Evolutionary conservation across 2,113 vertebrate genomes (phyloP).

Genomic region (Scomber japonicus): DNA sequence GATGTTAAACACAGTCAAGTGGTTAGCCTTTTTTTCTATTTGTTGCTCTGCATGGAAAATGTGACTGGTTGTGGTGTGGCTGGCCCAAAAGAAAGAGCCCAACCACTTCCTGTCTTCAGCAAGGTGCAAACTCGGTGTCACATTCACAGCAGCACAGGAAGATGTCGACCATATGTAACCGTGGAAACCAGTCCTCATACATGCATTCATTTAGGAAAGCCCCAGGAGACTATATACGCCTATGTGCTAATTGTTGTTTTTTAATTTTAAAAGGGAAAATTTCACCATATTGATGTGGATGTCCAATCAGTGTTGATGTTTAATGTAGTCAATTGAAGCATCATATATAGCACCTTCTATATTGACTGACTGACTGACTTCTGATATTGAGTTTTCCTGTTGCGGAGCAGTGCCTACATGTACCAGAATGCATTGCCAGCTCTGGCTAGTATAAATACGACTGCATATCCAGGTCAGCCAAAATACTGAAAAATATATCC

Average conservation of each 20-base stretch:
- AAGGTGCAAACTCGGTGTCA: conserved; percentile 59
- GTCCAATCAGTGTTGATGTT: too few species aligned
- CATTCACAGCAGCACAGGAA: conserved; percentile 45
- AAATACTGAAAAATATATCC: too few species aligned
- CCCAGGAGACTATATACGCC: conserved; percentile 16
- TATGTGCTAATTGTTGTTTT: conserved; percentile 61
- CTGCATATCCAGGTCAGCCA: too few species aligned
- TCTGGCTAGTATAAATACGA: too few species aligned
- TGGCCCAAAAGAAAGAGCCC: conserved; percentile 67
- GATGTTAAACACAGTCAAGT: conserved; percentile 59
- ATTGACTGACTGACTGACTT: too few species aligned
- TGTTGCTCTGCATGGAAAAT: conserved; percentile 75
- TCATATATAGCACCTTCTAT: too few species aligned
- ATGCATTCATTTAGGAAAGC: conserved; percentile 50
- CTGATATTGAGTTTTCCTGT: too few species aligned
- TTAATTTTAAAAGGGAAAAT: conserved; percentile 33
- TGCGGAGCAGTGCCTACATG: too few species aligned
- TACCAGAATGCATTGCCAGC: too few species aligned
- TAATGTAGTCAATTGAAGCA: too few species aligned
- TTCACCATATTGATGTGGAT: not conserved
- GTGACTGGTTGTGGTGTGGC: conserved; percentile 63
- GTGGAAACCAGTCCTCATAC: conserved; percentile 60
- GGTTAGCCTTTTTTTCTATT: conserved; percentile 39
- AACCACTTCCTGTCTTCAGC: conserved; percentile 81
- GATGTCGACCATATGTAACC: conserved; percentile 59